phyloP scores from a whole-genome alignment of 2,797 vertebrate species.

The Sus cebifrons region DNA sequence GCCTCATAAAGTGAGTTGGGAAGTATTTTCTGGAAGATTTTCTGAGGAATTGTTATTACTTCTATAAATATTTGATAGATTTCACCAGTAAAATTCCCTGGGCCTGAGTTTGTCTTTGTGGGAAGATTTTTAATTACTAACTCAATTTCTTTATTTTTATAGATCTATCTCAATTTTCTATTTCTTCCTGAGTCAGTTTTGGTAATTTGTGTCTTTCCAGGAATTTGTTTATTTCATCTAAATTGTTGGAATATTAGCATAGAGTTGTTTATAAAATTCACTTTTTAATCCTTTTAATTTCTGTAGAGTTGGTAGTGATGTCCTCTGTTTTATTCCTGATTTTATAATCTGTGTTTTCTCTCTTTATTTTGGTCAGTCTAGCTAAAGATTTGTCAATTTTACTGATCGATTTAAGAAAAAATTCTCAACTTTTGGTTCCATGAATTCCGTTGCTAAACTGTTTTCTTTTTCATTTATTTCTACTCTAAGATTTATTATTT shows the following conservation, averaged over 20 bases:
- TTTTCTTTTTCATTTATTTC: background rate
- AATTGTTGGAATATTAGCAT: background rate
- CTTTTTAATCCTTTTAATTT: background rate
- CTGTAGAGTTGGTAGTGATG: background rate
- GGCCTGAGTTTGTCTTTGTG: background rate
- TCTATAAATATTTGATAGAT: slow-evolving; percentile 13
- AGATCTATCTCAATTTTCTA: background rate
- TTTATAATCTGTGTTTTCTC: too few relatives aligned
- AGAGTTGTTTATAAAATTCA: background rate
- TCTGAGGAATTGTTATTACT: background rate
- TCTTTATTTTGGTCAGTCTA: too few relatives aligned
- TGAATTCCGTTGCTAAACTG: background rate
- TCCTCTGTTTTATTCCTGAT: too few relatives aligned
- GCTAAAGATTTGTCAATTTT: slow-evolving; percentile 10
- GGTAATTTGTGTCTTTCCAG: background rate
- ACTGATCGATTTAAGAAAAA: background rate
- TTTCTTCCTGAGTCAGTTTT: slow-evolving; percentile 58
- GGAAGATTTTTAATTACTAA: background rate
- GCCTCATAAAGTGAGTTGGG: background rate
- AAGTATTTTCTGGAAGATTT: background rate
- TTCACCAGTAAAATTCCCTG: background rate
- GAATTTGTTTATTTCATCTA: background rate
- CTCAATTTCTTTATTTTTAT: background rate
- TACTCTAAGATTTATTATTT: background rate
- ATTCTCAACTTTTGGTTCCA: background rate